These are phyloP conservation scores for Zele albiditarsus DNA, from an alignment of 2,888 invertebrate genomes.

Conservation along the genomic window DNA sequence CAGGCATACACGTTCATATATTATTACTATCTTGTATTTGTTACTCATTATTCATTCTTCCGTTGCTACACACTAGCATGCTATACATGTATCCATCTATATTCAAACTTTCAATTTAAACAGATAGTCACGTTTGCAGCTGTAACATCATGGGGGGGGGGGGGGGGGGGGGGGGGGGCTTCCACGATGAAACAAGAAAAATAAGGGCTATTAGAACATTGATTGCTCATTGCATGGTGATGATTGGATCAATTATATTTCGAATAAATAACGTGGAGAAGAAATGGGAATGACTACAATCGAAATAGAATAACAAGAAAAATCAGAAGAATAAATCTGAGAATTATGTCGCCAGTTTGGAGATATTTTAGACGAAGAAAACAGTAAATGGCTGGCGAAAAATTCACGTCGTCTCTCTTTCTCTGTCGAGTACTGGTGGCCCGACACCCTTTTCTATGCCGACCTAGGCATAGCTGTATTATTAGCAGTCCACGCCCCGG, in stretches of 20 bases:
- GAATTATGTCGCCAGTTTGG: neutral
- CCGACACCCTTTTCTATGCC: slow-evolving; percentile 62
- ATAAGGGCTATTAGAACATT: neutral
- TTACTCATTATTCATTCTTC: neutral
- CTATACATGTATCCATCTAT: too few species aligned
- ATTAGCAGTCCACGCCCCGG: slow-evolving; percentile 59
- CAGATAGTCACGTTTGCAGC: too few species aligned
- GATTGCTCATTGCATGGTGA: neutral
- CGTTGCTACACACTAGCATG: neutral
- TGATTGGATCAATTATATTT: slow-evolving; percentile 2
- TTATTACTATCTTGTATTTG: neutral
- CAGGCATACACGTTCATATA: neutral
- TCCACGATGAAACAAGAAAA: neutral
- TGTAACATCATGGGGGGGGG: too few species aligned
- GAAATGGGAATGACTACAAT: neutral
- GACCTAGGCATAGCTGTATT: slow-evolving; percentile 64
- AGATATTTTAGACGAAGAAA: slow-evolving; percentile 32
- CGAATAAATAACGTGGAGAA: neutral
- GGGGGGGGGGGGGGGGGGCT: too few species aligned
- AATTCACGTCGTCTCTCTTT: neutral
- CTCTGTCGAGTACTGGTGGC: slow-evolving; percentile 42
- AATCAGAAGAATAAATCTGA: neutral
- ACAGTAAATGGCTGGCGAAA: slow-evolving; percentile 48
- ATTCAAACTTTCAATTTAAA: too few species aligned
- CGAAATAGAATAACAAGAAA: neutral